Base-by-base conservation (phyloP, 2,888 invertebrate genomes). In the Digitonthophagus gazella region DNA sequence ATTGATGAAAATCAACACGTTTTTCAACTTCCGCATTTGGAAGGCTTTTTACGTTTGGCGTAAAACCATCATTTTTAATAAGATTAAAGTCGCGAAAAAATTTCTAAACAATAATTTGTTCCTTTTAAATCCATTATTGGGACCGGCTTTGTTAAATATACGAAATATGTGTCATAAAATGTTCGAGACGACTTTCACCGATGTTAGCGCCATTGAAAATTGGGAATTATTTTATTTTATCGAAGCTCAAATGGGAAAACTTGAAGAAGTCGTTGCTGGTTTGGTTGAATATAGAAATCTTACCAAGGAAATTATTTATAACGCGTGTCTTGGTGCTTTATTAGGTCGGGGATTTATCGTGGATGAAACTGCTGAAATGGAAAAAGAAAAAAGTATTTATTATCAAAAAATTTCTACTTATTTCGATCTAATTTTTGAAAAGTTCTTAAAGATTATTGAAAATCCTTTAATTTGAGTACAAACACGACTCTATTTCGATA, bases 1-100 rank as follows among this genome's bases (percentile, higher is more conserved):
- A 78, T 84, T 96, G n/a, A 90, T 90, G 72, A 87, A 89, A 85
- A 90, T 92, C 61, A 89, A 88, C 73, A 87, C 89, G 63, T 92
- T 93, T 78, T 85, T 84, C 61, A 83, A 87, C 20, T 93, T 90
- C 77, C 87, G 90, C 11, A 85, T 87, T 71, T 92, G 92, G 92
- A 93, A 95, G 82, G 90, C 91, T 0, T 93, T 94, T 80, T 91
- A 89, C 76, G 88, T 91, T 0, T 95, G 95, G 95, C 86, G 88
- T 69, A 91, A 91, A 80, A 77, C 74, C 16, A 88, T 96, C 20
- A 83, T 88, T 55, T 90, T 87, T 77, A 86, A 87, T 69, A 95
- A 94, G 80, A 88, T 88, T 67, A 84, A 83, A 28, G 82, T 84
- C 15, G 87, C 90, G 0, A 85, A 88, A 71, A 84, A 83, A 68